These are phyloP conservation scores for Bombus turneri DNA, from an alignment of 1,140 invertebrate species.

Conservation along the genomic window DNA sequence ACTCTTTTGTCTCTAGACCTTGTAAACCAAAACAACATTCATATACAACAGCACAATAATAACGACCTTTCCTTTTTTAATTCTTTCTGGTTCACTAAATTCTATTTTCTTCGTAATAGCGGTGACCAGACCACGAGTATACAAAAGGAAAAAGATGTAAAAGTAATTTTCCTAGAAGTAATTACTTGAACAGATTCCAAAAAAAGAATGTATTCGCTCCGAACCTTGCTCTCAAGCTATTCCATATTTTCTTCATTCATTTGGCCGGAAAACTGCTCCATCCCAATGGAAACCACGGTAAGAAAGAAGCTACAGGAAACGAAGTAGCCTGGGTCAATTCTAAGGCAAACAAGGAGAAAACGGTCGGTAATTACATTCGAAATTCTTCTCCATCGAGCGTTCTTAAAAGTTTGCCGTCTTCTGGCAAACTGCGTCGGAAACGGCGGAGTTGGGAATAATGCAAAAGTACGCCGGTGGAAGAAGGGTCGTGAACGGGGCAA, in stretches of 20 bases:
- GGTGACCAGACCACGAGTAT: no score
- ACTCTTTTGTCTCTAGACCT: no score
- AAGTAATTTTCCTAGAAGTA: no score
- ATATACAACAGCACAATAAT: no score
- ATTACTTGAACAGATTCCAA: no score
- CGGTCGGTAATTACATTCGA: conserved; percentile 26
- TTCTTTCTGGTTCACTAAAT: no score
- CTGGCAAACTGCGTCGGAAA: conserved; percentile 24
- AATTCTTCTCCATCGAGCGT: conserved; percentile 23
- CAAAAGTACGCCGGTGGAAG: background rate
- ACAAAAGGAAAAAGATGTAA: no score
- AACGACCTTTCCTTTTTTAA: no score
- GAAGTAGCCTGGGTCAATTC: conserved; percentile 11
- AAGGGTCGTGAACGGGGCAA: no score
- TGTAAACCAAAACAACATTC: no score
- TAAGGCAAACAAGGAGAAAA: conserved; percentile 21
- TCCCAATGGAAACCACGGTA: no score
- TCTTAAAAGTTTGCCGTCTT: conserved; percentile 14
- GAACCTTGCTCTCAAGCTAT: background rate
- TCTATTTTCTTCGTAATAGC: no score
- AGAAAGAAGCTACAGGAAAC: background rate
- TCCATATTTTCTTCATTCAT: background rate
- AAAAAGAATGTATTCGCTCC: background rate
- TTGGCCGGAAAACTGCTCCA: background rate
- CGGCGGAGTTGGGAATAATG: conserved; percentile 16